Evolutionary conservation across 2,113 vertebrate species (phyloP), one percentile per base, ranked within the genome.

Genomic region (Eubucco bourcierii): DNA sequence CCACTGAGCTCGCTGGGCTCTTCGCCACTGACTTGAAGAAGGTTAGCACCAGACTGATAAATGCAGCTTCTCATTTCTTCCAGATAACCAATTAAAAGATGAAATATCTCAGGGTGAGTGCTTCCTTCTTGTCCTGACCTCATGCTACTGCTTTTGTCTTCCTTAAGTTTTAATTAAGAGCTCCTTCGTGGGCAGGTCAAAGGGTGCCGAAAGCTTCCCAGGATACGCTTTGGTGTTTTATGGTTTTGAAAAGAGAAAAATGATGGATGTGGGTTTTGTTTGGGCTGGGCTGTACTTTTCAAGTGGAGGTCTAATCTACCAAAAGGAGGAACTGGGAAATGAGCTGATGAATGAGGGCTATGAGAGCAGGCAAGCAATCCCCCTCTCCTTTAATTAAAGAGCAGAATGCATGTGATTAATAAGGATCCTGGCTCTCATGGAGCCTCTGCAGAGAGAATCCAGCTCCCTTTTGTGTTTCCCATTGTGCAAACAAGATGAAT

Each of bases 31-130:
- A 53, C 67, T 90, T 84, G 79, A 87, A 88, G 90, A 84, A 86
- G 10, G 55, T 87, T 90, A 84, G 74, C 90, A 73, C 58, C 78
- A 94, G 44, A 79, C 11, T 86, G n/a, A 87, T 73, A 76, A 31
- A 67, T 5, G 3, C 29, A 85, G 29, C 34, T 94, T 81, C 77
- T 84, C 88, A 78, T 87, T 96, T 92, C 58, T 95, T 92, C 92
- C 95, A 95, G 78, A 96, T 72, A 96, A 68, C 27, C 53, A 88
- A 95, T 96, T 94, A 95, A 90, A 90, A 88, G 94, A 95, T 88
- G 91, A 92, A 78, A 86, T 94, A 93, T 87, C 29, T 86, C 65
- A 59, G 53, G 4, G 14, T 72, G 76, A 83, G 77, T 2, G 7
- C 15, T 90, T 91, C 24, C 24, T 77, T 80, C 28, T 87, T 0